Conservation (phyloP, 2,797 vertebrate species). For the Hypotaenidia philippensis region DNA sequence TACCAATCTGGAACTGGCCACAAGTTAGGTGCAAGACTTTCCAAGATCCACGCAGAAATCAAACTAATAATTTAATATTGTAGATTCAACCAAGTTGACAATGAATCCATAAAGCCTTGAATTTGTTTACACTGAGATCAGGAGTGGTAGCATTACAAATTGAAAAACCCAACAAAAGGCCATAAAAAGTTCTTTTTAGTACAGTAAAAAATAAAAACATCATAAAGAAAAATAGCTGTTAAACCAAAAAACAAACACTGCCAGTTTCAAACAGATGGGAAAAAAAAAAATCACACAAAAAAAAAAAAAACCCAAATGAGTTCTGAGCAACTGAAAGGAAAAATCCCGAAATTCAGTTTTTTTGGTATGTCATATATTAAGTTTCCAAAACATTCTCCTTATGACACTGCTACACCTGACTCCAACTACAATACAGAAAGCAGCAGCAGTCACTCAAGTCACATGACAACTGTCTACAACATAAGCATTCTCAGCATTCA, state of each 20-base stretch:
- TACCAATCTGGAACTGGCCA: not conserved
- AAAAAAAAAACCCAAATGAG: too few species aligned
- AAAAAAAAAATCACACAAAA: not conserved
- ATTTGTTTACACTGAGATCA: not conserved
- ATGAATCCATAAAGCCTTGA: not conserved
- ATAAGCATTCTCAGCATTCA: not conserved
- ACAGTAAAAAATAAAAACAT: not conserved
- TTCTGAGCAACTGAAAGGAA: not conserved
- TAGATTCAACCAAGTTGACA: not conserved
- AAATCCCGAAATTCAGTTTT: not conserved
- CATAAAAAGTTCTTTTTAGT: not conserved
- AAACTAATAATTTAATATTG: not conserved
- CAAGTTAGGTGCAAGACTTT: not conserved
- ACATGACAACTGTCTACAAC: not conserved
- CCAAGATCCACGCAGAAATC: not conserved
- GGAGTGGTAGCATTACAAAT: not conserved
- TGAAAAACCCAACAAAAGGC: not conserved
- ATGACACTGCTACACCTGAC: not conserved
- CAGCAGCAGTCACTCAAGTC: not conserved
- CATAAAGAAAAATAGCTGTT: not conserved
- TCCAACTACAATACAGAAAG: not conserved
- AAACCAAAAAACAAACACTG: not conserved
- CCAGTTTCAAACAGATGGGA: accelerated
- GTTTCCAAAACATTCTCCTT: not conserved
- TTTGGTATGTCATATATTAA: not conserved